Base-by-base conservation (phyloP, 2,888 invertebrate genomes). In the Myopa tessellatipennis region DNA sequence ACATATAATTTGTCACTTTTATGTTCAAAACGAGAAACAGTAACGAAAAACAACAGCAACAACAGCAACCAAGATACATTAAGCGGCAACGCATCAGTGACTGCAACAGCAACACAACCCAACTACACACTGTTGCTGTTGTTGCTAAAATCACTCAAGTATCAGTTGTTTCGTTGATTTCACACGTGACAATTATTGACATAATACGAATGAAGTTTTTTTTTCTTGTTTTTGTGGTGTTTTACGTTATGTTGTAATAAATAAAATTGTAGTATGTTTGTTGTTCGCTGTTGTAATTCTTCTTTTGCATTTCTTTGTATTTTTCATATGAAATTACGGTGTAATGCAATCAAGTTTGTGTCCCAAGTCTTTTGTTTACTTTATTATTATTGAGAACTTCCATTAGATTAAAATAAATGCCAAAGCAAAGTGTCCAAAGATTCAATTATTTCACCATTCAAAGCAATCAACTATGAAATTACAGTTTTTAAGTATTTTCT, bases 291-390 rank as follows among this genome's bases (percentile, higher is more conserved):
- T 50, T 50, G 50, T 50, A 10, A 14, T 14, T 50, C 10, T 14
- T 1, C 50, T 14, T 14, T 50, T 8, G 50, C 8, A 50, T 50
- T 50, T 14, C 50, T 10, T 50, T 50, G 70, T 75, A 78, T 78
- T 79, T 67, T 61, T 26, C 18, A 52, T 36, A 50, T 69, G 76
- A 67, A 52, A 65, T 76, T 61, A 36, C 52, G 65, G 45, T 65
- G 38, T 52, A 67, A 76, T 77, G 71, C 70, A 70, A 68, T 26
- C 12, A 26, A 55, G 55, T 55, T 55, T 55, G 55, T 55, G 16
- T 55, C 55, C 10, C 0, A 16, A 55, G 55, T 55, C 55, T 55
- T 55, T 55, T 16, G 14, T 55, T 26, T 8, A n/a, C 10, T 55
- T 55, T 45, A 10, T 45, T 40, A 6, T 40, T 45, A 45, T 45